These are phyloP conservation scores for Nyctereutes procyonoides DNA, from an alignment of 2,113 vertebrate species.

Conservation along the genomic window DNA sequence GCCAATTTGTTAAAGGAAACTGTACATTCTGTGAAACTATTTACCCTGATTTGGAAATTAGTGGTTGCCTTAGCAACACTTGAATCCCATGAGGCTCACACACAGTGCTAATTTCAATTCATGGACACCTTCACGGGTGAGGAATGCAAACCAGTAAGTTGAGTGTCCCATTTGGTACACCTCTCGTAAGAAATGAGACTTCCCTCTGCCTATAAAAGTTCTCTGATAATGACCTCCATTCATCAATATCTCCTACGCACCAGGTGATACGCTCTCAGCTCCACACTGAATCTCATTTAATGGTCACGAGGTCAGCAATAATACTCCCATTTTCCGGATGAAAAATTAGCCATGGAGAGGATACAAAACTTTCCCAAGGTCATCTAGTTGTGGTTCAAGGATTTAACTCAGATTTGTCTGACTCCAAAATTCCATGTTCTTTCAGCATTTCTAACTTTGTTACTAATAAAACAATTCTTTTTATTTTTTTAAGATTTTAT, in stretches of 20 bases:
- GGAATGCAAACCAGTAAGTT: constrained; percentile 68
- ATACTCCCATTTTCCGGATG: constrained; percentile 59
- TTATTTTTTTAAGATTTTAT: too few species aligned
- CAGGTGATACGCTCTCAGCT: background rate
- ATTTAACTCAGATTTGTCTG: background rate
- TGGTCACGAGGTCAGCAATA: background rate
- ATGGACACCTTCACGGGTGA: constrained; percentile 69
- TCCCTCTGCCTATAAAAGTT: background rate
- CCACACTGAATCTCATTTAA: background rate
- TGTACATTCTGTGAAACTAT: constrained; percentile 83
- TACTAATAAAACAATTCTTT: background rate
- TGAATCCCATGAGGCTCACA: constrained; percentile 71
- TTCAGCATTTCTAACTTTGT: background rate
- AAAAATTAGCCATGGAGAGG: background rate
- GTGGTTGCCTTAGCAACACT: constrained; percentile 86
- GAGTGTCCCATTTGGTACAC: constrained; percentile 50
- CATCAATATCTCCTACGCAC: background rate
- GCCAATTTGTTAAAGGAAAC: constrained; percentile 84
- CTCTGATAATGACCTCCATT: background rate
- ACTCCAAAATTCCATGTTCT: background rate
- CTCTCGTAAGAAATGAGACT: constrained; percentile 51
- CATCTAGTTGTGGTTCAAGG: background rate
- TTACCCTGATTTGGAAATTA: constrained; percentile 86
- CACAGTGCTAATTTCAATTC: constrained; percentile 80
- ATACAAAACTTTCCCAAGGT: background rate